phyloP scores from a whole-genome alignment of 1,140 invertebrate genomes.

The Aethina tumida region DNA sequence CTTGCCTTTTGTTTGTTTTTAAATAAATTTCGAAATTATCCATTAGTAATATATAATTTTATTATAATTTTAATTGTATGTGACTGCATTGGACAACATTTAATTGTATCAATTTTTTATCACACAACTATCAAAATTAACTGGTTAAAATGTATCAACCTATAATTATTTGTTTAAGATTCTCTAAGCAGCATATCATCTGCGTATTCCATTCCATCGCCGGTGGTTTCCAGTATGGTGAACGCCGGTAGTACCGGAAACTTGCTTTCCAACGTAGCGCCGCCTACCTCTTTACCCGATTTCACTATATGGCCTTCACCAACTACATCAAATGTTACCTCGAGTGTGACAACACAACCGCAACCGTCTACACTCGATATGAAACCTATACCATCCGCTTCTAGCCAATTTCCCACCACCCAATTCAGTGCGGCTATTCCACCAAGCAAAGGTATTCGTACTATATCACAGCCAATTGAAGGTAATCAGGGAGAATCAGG shows the following conservation, averaged over 20 bases:
- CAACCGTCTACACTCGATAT: conserved; percentile 5
- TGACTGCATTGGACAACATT: no score
- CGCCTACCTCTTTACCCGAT: conserved; percentile 46
- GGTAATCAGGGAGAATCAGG: conserved; percentile 33
- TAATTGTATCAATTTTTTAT: no score
- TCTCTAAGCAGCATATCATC: conserved; percentile 28
- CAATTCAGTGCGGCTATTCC: conserved; percentile 46
- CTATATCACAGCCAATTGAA: conserved; percentile 35
- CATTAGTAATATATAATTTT: no score
- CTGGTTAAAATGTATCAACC: no score
- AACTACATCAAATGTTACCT: conserved; percentile 7
- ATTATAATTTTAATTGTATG: no score
- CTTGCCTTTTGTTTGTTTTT: no score
- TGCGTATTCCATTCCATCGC: conserved; percentile 28
- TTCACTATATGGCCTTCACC: conserved; percentile 36
- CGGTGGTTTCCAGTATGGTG: conserved; percentile 21
- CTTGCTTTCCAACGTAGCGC: conserved; percentile 45
- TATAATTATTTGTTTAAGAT: no score
- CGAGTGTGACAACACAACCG: conserved; percentile 4
- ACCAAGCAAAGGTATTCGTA: conserved; percentile 43
- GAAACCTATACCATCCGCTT: conserved; percentile 2
- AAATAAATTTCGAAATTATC: no score
- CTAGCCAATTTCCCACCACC: conserved; percentile 27
- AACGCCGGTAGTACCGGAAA: no score
- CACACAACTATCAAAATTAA: neutral